Conservation (phyloP, 2,113 vertebrate genomes). For the Siniperca knerii region DNA sequence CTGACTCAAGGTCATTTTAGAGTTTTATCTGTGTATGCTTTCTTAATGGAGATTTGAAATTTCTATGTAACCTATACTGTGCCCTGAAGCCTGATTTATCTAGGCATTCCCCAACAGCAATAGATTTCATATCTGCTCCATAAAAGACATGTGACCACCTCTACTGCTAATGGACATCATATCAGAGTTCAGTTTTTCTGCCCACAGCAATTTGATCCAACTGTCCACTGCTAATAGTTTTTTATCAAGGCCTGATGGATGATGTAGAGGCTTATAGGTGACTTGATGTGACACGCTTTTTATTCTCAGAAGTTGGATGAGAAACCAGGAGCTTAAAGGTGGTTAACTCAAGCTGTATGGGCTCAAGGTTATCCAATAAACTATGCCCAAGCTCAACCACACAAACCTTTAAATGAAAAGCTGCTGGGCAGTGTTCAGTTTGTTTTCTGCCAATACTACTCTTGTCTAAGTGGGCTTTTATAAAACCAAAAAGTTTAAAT, state of each 20-base stretch:
- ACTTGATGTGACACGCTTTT: conserved; percentile 7
- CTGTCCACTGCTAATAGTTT: conserved; percentile 43
- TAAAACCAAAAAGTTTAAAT: not conserved
- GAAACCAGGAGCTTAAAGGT: conserved; percentile 4
- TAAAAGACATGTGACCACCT: conserved; percentile 31
- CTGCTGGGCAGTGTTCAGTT: not conserved
- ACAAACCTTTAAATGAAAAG: conserved; percentile 1
- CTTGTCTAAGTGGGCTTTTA: not conserved
- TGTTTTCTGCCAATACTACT: conserved; percentile 4
- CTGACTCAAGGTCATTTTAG: conserved; percentile 3
- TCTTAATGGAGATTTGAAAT: conserved; percentile 9
- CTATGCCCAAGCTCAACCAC: conserved; percentile 10
- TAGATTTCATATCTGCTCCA: conserved; percentile 25
- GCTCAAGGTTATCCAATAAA: conserved; percentile 37
- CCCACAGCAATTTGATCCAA: conserved; percentile 23
- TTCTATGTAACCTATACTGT: not conserved
- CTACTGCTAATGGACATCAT: conserved; percentile 39
- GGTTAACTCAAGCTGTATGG: not conserved
- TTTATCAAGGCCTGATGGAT: conserved; percentile 45
- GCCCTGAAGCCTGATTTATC: not conserved
- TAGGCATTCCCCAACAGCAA: not conserved
- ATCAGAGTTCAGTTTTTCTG: conserved; percentile 35
- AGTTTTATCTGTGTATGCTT: conserved; percentile 7
- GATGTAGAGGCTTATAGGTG: conserved; percentile 10
- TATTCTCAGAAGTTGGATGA: conserved; percentile 6